Evolutionary conservation across 1,140 invertebrate genomes (phyloP).

Genomic region (Druon quercuslanigerum): DNA sequence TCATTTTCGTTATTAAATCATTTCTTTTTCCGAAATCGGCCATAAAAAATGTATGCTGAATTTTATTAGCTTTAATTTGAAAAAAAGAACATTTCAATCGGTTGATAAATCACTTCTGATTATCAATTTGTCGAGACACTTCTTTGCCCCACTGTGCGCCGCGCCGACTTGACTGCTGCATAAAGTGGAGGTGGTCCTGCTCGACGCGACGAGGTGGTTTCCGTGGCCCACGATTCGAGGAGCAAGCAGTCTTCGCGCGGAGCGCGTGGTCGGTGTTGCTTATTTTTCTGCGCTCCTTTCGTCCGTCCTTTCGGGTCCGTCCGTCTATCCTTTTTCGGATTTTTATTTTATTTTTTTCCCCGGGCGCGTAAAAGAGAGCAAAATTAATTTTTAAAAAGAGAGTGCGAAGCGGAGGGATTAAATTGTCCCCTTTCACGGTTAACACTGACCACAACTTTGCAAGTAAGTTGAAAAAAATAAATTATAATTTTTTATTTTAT

Average conservation of each 20-base stretch:
- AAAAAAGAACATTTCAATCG: too few species aligned
- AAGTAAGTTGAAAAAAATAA: background rate
- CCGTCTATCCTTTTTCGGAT: background rate
- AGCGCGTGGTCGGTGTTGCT: slow-evolving; percentile 21
- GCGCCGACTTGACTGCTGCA: background rate
- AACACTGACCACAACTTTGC: slow-evolving; percentile 10
- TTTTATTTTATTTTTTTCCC: background rate
- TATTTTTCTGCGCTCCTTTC: background rate
- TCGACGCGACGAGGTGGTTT: background rate
- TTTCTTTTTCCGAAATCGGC: too few species aligned
- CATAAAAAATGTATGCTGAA: too few species aligned
- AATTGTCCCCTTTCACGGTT: background rate
- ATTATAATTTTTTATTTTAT: too few species aligned
- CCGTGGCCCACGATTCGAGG: slow-evolving; percentile 9
- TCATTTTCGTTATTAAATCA: too few species aligned
- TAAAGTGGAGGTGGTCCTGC: background rate
- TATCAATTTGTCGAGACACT: too few species aligned
- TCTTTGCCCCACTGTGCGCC: too few species aligned
- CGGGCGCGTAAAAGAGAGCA: background rate
- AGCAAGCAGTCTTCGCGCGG: slow-evolving; percentile 17
- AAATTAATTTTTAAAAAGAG: background rate
- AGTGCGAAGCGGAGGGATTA: background rate
- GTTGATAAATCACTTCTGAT: too few species aligned
- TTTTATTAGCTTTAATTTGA: too few species aligned
- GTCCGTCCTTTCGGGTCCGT: slow-evolving; percentile 17